phyloP scores from a whole-genome alignment of 2,113 vertebrate genomes.

The Mandrillus leucophaeus region DNA sequence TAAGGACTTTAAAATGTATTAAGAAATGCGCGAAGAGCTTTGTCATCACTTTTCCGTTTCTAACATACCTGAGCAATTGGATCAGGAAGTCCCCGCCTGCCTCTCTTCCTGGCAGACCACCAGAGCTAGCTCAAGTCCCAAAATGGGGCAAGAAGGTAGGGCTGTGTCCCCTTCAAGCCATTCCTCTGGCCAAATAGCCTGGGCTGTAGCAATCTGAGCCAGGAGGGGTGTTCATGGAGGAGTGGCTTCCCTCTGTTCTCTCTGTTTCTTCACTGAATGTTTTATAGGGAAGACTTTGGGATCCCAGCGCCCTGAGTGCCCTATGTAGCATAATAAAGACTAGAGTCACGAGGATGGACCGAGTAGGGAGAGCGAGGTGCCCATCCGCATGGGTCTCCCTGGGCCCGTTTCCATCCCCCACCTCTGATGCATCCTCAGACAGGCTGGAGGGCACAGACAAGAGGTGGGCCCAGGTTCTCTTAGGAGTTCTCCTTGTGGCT shows the following conservation, averaged over 20 bases:
- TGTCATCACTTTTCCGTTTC: not conserved
- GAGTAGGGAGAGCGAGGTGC: accelerated
- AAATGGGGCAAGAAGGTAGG: not conserved
- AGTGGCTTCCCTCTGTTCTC: not conserved
- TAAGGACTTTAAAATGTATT: conserved; percentile 29
- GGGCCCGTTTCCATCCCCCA: not conserved
- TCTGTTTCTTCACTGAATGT: not conserved
- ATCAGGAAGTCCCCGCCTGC: not conserved
- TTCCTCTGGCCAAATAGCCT: not conserved
- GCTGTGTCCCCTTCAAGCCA: not conserved
- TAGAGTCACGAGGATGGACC: not conserved
- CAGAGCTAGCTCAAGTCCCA: not conserved
- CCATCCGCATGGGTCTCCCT: accelerated
- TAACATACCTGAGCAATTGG: not conserved
- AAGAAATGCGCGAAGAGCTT: not conserved
- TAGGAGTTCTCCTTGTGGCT: not conserved
- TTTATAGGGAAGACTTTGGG: not conserved
- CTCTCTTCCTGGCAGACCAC: not conserved
- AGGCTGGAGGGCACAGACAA: not conserved
- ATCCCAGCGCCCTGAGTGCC: not conserved
- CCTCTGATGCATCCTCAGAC: not conserved
- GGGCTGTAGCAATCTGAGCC: not conserved
- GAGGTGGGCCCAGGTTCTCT: not conserved
- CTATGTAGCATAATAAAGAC: not conserved
- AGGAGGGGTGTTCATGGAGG: not conserved